Base-by-base conservation (phyloP, 1,140 invertebrate species). In the Drosophila seguyi region DNA sequence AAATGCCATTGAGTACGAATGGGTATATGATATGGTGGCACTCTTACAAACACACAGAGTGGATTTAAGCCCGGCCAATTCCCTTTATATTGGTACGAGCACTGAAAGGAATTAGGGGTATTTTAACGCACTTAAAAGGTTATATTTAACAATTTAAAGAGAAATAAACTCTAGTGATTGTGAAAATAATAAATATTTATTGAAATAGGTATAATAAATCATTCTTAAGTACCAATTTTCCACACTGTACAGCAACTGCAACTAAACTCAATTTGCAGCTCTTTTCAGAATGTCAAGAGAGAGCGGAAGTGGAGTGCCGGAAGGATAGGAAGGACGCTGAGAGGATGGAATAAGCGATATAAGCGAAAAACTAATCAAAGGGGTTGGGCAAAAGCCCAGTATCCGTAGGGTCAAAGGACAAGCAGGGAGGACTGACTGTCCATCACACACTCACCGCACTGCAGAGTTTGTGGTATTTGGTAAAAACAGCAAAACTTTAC, bases 321-420 rank as follows among this genome's bases (percentile, higher is more conserved):
- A 5, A 13, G 34, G 11, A 65, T 29, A 39, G 41, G 14, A 78
- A 31, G 53, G 22, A 27, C 57, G 45, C 22, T 38, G 18, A 22
- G 13, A 31, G 41, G 50, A 34, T 67, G 41, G 42, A 44, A 61
- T 22, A 45, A 73, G 57, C 59, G 36, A 71, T 69, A 71, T 61
- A 78, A 71, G 58, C 61, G 48, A 69, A 77, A 79, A 83, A 65
- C 59, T 77, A 83, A 88, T 82, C 71, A 87, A 83, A 82, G 79
- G 61, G 79, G 31, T 59, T 69, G 31, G 50, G 59, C 38, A 47
- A 1, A 36, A 57, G 39, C 41, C 41, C 4, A 34, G 39, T 34
- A 27, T 16, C 27, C 61, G 11, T 3, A 34, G 61, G 61, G 45
- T 48, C 29, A 66, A 34, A 42, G 44, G 27, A 36, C 62, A 42